These are phyloP conservation scores for Galeruca laticollis DNA, from an alignment of 2,888 invertebrate genomes.

Conservation along the genomic window DNA sequence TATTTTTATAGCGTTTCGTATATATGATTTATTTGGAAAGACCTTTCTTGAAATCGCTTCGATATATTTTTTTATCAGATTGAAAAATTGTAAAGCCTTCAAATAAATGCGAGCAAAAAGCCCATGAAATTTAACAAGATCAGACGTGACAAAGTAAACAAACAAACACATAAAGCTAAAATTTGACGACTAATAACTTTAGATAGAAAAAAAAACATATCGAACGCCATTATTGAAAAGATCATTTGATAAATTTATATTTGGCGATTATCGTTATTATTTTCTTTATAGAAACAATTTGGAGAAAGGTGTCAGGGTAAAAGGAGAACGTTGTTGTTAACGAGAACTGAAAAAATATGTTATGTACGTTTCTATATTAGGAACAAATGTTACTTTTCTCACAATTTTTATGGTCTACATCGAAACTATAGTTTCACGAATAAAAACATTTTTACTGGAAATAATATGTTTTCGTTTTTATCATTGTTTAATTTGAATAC, in stretches of 20 bases:
- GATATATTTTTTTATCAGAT: neutral
- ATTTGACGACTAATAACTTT: neutral
- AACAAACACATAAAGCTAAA: slow-evolving; percentile 11
- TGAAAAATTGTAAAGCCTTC: neutral
- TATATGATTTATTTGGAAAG: no score
- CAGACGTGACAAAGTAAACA: slow-evolving; percentile 4
- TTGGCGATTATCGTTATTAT: neutral
- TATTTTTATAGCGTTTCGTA: no score
- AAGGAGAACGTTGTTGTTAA: neutral
- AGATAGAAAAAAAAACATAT: no score
- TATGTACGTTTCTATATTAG: no score
- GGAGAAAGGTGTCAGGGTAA: neutral
- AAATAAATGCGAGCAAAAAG: neutral
- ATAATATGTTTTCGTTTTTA: no score
- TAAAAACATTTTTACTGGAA: no score
- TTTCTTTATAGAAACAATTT: neutral
- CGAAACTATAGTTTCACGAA: no score
- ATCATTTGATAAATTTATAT: neutral
- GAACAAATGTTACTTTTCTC: no score
- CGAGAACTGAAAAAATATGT: no score
- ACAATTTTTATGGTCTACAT: no score
- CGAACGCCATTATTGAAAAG: neutral
- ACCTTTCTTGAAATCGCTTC: neutral
- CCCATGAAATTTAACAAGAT: slow-evolving; percentile 5
- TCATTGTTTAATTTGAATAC: no score